Conservation (phyloP, 2,888 invertebrate species). For the Andrena bicolor region DNA sequence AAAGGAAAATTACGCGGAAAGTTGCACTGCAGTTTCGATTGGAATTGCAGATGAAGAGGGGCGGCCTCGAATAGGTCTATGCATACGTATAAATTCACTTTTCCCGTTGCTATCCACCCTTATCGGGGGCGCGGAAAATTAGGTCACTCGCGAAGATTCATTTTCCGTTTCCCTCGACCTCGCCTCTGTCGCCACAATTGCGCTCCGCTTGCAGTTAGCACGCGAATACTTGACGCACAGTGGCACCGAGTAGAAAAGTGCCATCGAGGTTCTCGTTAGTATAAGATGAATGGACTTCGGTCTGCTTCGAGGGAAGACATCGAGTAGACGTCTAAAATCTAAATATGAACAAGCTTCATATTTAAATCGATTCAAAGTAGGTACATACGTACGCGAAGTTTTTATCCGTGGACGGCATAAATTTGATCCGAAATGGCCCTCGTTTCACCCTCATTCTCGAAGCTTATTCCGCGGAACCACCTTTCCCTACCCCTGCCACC, state of each 20-base stretch:
- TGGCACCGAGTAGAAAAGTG: too few relatives aligned
- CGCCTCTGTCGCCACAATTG: conserved; percentile 19
- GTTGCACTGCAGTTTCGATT: conserved; percentile 53
- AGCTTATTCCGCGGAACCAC: too few relatives aligned
- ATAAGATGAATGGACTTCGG: too few relatives aligned
- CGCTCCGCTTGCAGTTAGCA: conserved; percentile 5
- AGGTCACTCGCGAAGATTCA: conserved; percentile 43
- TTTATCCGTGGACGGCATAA: too few relatives aligned
- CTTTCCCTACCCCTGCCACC: too few relatives aligned
- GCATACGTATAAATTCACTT: conserved; percentile 54
- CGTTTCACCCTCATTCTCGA: too few relatives aligned
- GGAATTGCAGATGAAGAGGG: conserved; percentile 50
- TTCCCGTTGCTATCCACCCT: conserved; percentile 34
- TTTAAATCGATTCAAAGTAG: too few relatives aligned
- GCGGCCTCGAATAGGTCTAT: conserved; percentile 24
- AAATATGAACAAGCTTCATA: too few relatives aligned
- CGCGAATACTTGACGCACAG: conserved; percentile 1
- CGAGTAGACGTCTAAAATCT: too few relatives aligned
- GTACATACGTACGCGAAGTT: too few relatives aligned
- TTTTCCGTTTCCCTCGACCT: conserved; percentile 36
- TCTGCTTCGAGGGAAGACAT: too few relatives aligned
- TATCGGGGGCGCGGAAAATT: conserved; percentile 39
- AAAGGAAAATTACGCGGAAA: conserved; percentile 60
- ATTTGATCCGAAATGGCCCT: too few relatives aligned
- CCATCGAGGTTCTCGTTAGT: neutral